Evolutionary conservation across 2,797 vertebrate genomes (phyloP), one percentile per base, ranked within the genome.

Genomic region (Pangasius macronema): DNA sequence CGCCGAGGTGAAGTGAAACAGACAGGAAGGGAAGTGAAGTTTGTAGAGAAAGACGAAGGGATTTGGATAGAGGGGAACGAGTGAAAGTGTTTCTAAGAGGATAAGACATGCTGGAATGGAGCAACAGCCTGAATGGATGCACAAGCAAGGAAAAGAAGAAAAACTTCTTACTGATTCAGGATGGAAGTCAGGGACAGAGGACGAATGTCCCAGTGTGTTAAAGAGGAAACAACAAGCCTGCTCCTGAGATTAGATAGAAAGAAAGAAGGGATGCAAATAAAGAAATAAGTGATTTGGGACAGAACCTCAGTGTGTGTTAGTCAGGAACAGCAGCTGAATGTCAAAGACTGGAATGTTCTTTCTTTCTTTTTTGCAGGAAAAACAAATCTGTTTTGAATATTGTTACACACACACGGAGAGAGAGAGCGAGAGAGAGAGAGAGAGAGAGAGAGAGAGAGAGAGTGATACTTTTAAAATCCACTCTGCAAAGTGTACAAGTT

Each of bases 91-190:
- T 53, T 85, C 59, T 65, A 67, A 79, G 46, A 85, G 84, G 61
- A 79, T 53, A 53, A 79, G 84, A 79, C 59, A 67, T 85, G 84
- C 59, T 2, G n/a, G 72, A 85, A 59, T 85, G 83, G 70, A 85
- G 61, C 39, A 85, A 27, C 20, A 18, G 20, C n/a, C 59, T 76
- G 33, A 51, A 85, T 18, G n/a, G 42, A 30, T 65, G 72, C 46
- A 79, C 59, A 67, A 85, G 49, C 24, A 24, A 85, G 83, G 24
- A 68, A 57, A 75, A 46, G 55, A 85, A 55, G 49, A 77, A 65
- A 80, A 33, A 51, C 53, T 36, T 79, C 51, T 36, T 79, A 79
- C 51, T 33, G 76, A 79, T 57, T 79, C 76, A 79, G 76, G 76
- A 79, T 3, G 13, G 27, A 61, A 46, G 39, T 65, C 59, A 63